phyloP scores from a whole-genome alignment of 2,888 invertebrate species.

The Lymantria monacha region DNA sequence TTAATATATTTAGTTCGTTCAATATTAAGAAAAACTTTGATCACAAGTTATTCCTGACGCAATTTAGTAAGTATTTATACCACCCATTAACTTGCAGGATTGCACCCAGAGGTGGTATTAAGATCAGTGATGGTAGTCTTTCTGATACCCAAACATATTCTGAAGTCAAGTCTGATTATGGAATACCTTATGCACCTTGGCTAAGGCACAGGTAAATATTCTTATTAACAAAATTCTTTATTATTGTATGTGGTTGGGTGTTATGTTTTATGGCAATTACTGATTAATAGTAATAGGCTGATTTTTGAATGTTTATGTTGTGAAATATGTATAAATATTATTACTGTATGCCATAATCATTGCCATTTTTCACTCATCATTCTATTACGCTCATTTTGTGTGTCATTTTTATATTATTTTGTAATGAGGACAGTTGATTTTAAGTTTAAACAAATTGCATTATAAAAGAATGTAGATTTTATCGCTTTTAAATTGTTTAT shows the following conservation, averaged over 20 bases:
- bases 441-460: background rate
- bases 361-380: slow-evolving; percentile 23
- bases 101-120: slow-evolving; percentile 78
- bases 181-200: slow-evolving; percentile 93
- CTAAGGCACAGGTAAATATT: slow-evolving; percentile 88
- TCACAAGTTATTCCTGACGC: background rate
- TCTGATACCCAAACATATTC: slow-evolving; percentile 92
- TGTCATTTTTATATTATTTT: slow-evolving; percentile 19
- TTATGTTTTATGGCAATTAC: slow-evolving; percentile 25
- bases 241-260: slow-evolving; percentile 31
- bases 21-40: background rate
- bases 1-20: background rate
- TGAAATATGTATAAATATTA: slow-evolving; percentile 19
- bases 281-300: slow-evolving; percentile 23
- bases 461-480: too few relatives aligned
- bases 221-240: slow-evolving; percentile 25
- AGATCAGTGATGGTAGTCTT: slow-evolving; percentile 89
- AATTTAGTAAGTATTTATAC: background rate
- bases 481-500: too few relatives aligned
- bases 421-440: background rate
- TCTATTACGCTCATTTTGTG: slow-evolving; percentile 30
- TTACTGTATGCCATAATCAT: slow-evolving; percentile 20
- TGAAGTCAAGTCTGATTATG: slow-evolving; percentile 88
- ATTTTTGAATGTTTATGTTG: slow-evolving; percentile 15
- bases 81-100: slow-evolving; percentile 52